Base-by-base conservation (phyloP, 1,140 invertebrate genomes). In the Diachasmimorpha longicaudata region DNA sequence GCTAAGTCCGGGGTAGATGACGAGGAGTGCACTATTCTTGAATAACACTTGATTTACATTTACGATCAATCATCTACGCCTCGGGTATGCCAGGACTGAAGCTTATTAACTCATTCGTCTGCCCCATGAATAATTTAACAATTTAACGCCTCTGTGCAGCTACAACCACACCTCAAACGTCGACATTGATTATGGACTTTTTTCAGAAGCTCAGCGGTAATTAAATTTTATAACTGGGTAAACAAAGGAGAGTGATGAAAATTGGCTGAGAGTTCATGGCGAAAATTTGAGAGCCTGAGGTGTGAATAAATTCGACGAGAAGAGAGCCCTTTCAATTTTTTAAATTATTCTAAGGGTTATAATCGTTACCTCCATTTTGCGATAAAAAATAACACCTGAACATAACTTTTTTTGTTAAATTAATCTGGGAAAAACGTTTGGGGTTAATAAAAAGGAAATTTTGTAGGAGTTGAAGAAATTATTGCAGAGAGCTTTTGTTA, bases 71-170 rank as follows among this genome's bases (percentile, higher is more conserved):
- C 82, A 81, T 81, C 77, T 82, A 70, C 44, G 73, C 63, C 76
- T 72, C 74, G 70, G 76, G 76, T 73, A 69, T 66, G 70, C 76
- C 79, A 72, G 48, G 69, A 72, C 75, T 81, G 73, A 75, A 78
- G 79, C 82, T 82, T 82, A 84, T 82, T 83, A 84, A 84, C 79
- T 81, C 81, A 83, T 84, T 83, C 80, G 78, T 82, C 74, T 82
- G 74, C 76, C 72, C 74, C 71, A 80, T 82, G 79, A 81, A 82
- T 82, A 81, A 82, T 81, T 82, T 78, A 81, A 74, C 55, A 67
- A 52, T 76, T 81, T 81, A 77, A 78, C 79, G 78, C 75, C 68
- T 69, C 75, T 72, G 63, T 80, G 37, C 44, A 23, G 16, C 14
- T 39, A 66, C 8, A 21, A 66, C 36, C 37, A 42, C 19, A 8